phyloP scores from a whole-genome alignment of 2,113 vertebrate species.

The Psettodes erumei region DNA sequence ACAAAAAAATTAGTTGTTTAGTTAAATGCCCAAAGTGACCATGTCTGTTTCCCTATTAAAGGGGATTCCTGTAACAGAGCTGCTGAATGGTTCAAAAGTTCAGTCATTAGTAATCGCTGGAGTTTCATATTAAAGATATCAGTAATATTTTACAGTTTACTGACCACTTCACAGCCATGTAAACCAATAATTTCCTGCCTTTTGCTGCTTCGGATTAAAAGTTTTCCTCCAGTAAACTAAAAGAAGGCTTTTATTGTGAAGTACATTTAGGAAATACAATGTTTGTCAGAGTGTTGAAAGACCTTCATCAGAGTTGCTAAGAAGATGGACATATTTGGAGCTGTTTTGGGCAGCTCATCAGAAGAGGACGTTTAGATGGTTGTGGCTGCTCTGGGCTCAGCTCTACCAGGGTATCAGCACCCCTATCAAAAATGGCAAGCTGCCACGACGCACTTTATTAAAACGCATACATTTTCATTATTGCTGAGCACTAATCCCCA shows the following conservation, averaged over 20 bases:
- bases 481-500: slow-evolving; percentile 10
- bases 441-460: slow-evolving; percentile 35
- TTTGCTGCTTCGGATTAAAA: neutral
- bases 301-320: neutral
- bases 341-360: too few species aligned
- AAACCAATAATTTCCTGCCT: neutral
- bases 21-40: too few species aligned
- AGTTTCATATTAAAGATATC: neutral
- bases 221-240: neutral
- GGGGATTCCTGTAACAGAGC: too few species aligned
- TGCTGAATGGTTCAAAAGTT: too few species aligned
- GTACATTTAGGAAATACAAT: neutral
- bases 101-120: too few species aligned
- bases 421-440: neutral
- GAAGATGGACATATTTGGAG: neutral
- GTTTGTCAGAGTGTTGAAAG: neutral
- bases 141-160: neutral
- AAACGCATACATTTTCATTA: slow-evolving; percentile 59
- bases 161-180: neutral
- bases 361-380: neutral
- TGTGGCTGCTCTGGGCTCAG: too few species aligned
- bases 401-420: too few species aligned
- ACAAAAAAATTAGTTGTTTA: too few species aligned
- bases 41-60: too few species aligned
- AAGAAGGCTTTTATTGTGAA: neutral